These are phyloP conservation scores for Lepidotrigona ventralis DNA, from an alignment of 1,140 invertebrate genomes.

Conservation along the genomic window DNA sequence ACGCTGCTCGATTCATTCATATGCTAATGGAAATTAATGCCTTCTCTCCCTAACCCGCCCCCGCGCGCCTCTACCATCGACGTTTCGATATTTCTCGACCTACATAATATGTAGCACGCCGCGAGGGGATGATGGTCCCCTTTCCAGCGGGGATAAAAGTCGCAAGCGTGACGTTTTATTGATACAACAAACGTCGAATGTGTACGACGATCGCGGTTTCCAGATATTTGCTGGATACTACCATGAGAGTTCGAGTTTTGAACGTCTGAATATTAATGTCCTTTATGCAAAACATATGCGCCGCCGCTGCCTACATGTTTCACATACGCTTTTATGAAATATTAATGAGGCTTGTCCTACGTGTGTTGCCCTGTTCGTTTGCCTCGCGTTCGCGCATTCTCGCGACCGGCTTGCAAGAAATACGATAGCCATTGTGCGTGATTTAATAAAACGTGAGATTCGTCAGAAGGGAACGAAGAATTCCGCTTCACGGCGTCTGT, in stretches of 20 bases:
- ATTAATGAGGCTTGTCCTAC: constrained; percentile 6
- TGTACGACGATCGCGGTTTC: background rate
- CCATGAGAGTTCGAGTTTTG: constrained; percentile 2
- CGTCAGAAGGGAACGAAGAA: background rate
- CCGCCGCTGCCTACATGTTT: background rate
- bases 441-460: background rate
- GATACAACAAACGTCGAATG: background rate
- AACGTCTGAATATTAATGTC: constrained; percentile 20
- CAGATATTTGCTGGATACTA: background rate
- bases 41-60: background rate
- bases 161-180: too few species aligned
- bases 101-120: background rate
- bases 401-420: background rate
- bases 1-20: constrained; percentile 27
- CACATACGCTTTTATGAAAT: constrained; percentile 14
- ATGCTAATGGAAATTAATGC: constrained; percentile 52
- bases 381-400: background rate
- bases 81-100: constrained; percentile 14
- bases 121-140: too few species aligned
- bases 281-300: constrained; percentile 10
- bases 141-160: too few species aligned
- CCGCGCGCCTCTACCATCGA: background rate
- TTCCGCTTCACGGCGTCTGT: background rate
- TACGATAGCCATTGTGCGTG: too few species aligned
- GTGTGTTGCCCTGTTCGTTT: background rate